Evolutionary conservation across 2,797 vertebrate genomes (phyloP).

Genomic region (Syngnathus acus): DNA sequence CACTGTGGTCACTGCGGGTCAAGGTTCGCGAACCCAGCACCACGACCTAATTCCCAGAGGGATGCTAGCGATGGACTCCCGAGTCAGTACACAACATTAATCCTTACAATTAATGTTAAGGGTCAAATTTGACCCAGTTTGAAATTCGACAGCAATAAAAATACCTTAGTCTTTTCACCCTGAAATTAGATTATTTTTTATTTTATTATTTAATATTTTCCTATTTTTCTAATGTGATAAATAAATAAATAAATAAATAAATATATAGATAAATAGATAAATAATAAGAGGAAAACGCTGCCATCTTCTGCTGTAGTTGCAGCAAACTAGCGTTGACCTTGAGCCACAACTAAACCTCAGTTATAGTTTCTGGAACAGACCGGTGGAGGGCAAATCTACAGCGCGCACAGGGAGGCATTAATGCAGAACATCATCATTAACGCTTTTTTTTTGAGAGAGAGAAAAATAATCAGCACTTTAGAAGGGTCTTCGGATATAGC

Average conservation of each 20-base stretch:
- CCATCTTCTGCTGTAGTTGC: background rate
- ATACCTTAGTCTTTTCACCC: background rate
- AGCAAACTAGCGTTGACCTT: constrained; percentile 5
- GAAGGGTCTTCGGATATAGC: constrained; percentile 44
- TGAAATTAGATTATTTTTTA: background rate
- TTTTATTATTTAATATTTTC: no score
- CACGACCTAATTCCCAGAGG: constrained; percentile 58
- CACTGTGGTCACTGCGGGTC: constrained; percentile 46
- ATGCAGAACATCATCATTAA: constrained; percentile 22
- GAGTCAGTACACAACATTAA: constrained; percentile 54
- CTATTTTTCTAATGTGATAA: no score
- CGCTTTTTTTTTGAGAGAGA: constrained; percentile 11
- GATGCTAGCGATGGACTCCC: constrained; percentile 42
- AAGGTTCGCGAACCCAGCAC: constrained; percentile 49
- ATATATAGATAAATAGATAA: no score
- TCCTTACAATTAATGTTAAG: background rate
- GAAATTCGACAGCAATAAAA: background rate
- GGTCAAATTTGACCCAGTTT: background rate
- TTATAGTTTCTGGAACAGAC: constrained; percentile 7
- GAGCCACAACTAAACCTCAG: constrained; percentile 6
- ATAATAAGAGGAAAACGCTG: no score
- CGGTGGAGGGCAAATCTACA: constrained; percentile 14
- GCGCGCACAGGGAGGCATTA: constrained; percentile 27
- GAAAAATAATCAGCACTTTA: constrained; percentile 46
- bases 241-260: no score